phyloP scores from a whole-genome alignment of 37 sponge, comb jelly and placozoan genomes.

The Amphimedon queenslandica region DNA sequence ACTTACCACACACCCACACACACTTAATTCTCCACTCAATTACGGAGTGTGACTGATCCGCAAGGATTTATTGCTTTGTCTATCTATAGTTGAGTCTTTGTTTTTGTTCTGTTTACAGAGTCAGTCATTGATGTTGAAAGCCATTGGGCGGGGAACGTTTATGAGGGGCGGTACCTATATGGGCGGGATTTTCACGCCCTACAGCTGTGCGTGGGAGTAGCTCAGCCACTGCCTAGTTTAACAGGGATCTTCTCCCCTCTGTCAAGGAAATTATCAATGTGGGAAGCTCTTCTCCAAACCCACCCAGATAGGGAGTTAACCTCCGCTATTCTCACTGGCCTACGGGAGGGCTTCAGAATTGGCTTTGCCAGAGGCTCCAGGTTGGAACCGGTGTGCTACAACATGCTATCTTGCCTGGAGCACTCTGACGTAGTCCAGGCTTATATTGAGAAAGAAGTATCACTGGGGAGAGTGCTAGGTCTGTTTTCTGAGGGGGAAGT shows the following conservation, averaged over 20 bases:
- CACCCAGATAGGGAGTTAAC: too few relatives aligned
- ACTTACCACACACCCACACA: too few relatives aligned
- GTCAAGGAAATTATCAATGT: neutral
- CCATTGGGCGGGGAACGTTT: neutral
- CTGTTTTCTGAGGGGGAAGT: constrained; percentile 1
- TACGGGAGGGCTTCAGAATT: constrained; percentile 20
- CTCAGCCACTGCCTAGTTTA: too few relatives aligned
- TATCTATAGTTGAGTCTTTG: too few relatives aligned
- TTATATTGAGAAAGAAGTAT: too few relatives aligned
- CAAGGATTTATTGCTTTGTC: too few relatives aligned
- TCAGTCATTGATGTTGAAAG: neutral
- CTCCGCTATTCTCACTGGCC: neutral
- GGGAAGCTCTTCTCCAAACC: too few relatives aligned
- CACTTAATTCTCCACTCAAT: too few relatives aligned
- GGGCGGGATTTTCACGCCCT: neutral
- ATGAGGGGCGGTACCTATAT: neutral
- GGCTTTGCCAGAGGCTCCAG: neutral
- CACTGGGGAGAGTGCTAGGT: constrained; percentile 25
- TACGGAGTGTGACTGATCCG: too few relatives aligned
- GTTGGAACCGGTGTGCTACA: neutral
- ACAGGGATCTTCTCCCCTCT: neutral
- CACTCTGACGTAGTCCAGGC: too few relatives aligned
- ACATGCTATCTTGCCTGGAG: constrained; percentile 12
- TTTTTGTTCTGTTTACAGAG: too few relatives aligned
- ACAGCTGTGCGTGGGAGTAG: too few relatives aligned